Conservation (phyloP, 2,888 invertebrate genomes). For the Octodonta nipae region DNA sequence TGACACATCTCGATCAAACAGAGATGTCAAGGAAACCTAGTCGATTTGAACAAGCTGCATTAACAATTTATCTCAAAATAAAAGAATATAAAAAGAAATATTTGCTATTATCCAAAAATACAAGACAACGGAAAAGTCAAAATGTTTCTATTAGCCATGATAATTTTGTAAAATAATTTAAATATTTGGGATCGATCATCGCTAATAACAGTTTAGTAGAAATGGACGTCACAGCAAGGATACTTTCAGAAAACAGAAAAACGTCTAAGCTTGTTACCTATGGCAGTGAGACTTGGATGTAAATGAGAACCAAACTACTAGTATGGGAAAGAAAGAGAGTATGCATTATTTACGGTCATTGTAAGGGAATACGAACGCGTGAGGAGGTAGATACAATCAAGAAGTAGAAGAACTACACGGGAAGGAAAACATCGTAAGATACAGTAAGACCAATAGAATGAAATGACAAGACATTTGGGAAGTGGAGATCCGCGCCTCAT, state of each 20-base stretch:
- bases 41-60: background rate
- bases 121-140: background rate
- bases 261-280: background rate
- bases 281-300: background rate
- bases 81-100: background rate
- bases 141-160: background rate
- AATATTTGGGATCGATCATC: background rate
- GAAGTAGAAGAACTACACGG: background rate
- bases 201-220: background rate
- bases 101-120: background rate
- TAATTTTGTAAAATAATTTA: background rate
- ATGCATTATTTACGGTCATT: background rate
- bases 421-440: too few relatives aligned
- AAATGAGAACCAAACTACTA: background rate
- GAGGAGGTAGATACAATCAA: background rate
- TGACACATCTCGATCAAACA: background rate
- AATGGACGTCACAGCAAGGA: background rate
- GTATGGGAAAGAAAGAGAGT: background rate
- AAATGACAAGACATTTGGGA: background rate
- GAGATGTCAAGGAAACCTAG: background rate
- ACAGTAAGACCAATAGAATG: background rate
- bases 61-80: background rate
- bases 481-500: background rate
- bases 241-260: slow-evolving; percentile 1
- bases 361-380: background rate